A percentile compares a stretch with the other conserved stretches of the same genome.
phyloP scores from a whole-genome alignment of 1,140 invertebrate species.

The Pseudomyrmex gracilis region DNA sequence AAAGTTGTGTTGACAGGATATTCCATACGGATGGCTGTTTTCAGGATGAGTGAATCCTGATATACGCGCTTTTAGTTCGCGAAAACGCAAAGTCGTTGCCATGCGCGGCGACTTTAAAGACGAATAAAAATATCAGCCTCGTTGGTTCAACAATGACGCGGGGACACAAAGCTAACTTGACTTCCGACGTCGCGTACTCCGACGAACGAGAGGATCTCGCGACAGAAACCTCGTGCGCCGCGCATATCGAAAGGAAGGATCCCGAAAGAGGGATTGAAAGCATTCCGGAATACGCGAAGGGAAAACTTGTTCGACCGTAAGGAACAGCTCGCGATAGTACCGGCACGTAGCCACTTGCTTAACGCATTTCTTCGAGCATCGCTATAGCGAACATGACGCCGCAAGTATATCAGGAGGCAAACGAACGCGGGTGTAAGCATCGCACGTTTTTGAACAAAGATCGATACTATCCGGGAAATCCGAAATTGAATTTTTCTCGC shows the following conservation, averaged over 20 bases:
- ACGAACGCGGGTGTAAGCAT: conserved; percentile 51
- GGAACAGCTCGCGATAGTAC: conserved; percentile 53
- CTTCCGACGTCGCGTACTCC: conserved; percentile 51
- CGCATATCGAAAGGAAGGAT: conserved; percentile 58
- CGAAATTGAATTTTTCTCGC: conserved; percentile 31
- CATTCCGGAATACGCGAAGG: conserved; percentile 48
- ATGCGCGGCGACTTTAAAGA: neutral
- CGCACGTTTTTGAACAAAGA: conserved; percentile 50
- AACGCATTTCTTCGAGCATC: conserved; percentile 67
- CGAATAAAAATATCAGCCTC: conserved; percentile 49
- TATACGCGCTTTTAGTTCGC: neutral
- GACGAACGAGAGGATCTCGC: neutral
- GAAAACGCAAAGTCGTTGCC: neutral
- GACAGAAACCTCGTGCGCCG: conserved; percentile 40
- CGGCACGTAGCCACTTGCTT: conserved; percentile 71
- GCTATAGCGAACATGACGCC: conserved; percentile 30
- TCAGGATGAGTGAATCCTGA: neutral
- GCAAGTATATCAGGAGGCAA: conserved; percentile 36
- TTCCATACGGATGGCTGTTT: neutral
- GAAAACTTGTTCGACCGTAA: conserved; percentile 68
- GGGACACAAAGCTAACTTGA: conserved; percentile 63
- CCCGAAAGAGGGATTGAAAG: conserved; percentile 59
- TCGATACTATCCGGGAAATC: conserved; percentile 29
- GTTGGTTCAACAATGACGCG: conserved; percentile 60
- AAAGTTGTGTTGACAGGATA: neutral